Evolutionary conservation across 1,140 invertebrate species (phyloP), one percentile per base, ranked within the genome.

Genomic region (Pseudoatta argentina): DNA sequence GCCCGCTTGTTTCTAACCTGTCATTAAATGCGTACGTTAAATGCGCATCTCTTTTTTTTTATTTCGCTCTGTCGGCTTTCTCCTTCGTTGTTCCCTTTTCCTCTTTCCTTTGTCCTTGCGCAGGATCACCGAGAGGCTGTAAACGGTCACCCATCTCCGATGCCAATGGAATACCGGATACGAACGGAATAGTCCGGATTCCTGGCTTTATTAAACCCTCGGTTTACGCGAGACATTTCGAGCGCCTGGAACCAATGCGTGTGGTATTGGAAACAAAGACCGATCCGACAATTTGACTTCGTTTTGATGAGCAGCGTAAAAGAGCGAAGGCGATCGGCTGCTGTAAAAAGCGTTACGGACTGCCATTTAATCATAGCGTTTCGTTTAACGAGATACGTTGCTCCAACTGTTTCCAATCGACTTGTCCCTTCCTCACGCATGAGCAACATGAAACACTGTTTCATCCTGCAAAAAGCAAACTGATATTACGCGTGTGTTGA

Each of bases 11-110:
- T 90, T 89, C 92, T 89, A 91, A 91, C 88, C 88, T 86, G 81
- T 89, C 88, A 69, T 91, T 91, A 91, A 91, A 86, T n/a, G 59
- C 75, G 88, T 89, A 69, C 91, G 91, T 92, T 93, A 93, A 93
- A 87, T 91, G 90, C 66, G 85, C 75, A 82, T 91, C 5, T 71
- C n/a, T 75, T 75, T 83, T 88, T 90, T 92, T 91, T 89, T 83
- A 77, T 73, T 79, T 79, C 21, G 67, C 71, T 55, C 48, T 51
- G 39, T 10, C 30, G 72, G 64, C 61, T 67, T 44, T 57, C 30
- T 73, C 39, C n/a, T n/a, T 21, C 21, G 21, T 21, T 57, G 30
- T 27, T 34, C 66, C 12, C 18, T 14, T 55, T 71, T 69, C n/a
- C 39, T n/a, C 6, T 76, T 34, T 34, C 30, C 30, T 90, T 91